These are phyloP conservation scores for Notechis scutatus DNA, from an alignment of 2,113 vertebrate genomes.

Conservation along the genomic window DNA sequence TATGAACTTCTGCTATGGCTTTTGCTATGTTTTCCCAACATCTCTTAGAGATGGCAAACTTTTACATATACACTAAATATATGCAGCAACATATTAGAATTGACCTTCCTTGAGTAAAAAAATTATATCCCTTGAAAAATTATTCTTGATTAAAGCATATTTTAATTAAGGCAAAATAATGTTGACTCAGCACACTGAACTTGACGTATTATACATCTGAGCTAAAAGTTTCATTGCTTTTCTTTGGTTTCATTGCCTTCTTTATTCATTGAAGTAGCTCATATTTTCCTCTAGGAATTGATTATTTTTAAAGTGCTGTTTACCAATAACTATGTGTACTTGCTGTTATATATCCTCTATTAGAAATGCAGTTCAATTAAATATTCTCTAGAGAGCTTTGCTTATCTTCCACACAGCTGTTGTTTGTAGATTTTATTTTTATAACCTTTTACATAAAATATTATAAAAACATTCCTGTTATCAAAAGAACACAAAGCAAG, in stretches of 20 bases:
- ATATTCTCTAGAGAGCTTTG: conserved; percentile 50
- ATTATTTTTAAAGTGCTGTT: conserved; percentile 46
- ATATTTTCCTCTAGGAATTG: conserved; percentile 41
- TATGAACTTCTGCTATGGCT: not conserved
- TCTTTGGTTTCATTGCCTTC: conserved; percentile 7
- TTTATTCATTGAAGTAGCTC: conserved; percentile 25
- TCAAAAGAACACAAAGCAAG: not conserved
- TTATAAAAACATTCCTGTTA: conserved; percentile 13
- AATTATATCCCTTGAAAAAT: not conserved
- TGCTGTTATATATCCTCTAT: conserved; percentile 10
- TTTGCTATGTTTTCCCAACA: not conserved
- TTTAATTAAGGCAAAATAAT: not conserved
- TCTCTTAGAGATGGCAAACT: not conserved
- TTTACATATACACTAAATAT: not conserved
- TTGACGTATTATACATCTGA: not conserved
- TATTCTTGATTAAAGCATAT: not conserved
- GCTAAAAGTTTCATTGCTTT: not conserved
- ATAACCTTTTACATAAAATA: conserved; percentile 1
- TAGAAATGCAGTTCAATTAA: conserved; percentile 31
- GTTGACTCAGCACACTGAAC: not conserved
- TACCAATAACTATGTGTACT: conserved; percentile 11
- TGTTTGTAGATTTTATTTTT: conserved; percentile 3
- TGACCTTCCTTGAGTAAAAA: not conserved
- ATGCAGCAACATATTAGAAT: not conserved
- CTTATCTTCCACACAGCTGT: conserved; percentile 32